phyloP scores from a whole-genome alignment of 2,797 vertebrate species.

The Helostoma temminkii region DNA sequence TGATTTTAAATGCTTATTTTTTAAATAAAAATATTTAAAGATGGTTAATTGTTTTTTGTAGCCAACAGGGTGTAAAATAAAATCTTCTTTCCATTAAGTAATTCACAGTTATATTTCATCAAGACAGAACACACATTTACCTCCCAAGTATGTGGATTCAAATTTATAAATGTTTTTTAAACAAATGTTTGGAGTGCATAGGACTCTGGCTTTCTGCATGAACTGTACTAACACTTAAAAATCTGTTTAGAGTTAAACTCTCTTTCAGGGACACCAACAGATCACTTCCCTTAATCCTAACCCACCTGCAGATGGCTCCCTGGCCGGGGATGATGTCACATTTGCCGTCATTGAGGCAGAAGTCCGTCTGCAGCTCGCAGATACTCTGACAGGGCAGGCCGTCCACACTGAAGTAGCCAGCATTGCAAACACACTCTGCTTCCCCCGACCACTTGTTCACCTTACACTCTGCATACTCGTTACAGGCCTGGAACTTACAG shows the following conservation, averaged over 20 bases:
- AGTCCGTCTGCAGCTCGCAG: constrained; percentile 92
- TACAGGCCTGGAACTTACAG: constrained; percentile 98
- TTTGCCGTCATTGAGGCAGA: constrained; percentile 97
- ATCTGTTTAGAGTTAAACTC: constrained; percentile 31
- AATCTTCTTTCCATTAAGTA: constrained; percentile 11
- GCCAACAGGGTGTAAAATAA: constrained; percentile 16
- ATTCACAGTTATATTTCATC: constrained; percentile 6
- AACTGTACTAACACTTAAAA: constrained; percentile 8
- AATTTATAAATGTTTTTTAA: not conserved
- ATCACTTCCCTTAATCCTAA: constrained; percentile 50
- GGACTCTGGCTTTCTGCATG: not conserved
- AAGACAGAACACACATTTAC: not conserved
- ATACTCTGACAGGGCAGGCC: constrained; percentile 94
- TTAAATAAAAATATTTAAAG: constrained; percentile 17
- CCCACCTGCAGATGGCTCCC: constrained; percentile 97
- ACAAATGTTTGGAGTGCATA: not conserved
- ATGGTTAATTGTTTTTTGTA: constrained; percentile 18
- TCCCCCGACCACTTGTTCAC: constrained; percentile 95
- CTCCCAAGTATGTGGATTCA: not conserved
- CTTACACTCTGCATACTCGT: constrained; percentile 92
- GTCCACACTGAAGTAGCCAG: constrained; percentile 93
- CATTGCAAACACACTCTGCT: constrained; percentile 92
- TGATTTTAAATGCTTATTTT: not conserved
- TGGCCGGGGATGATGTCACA: constrained; percentile 96
- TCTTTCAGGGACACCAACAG: not conserved